A percentile compares a stretch with the other conserved stretches of the same genome.
Conservation (phyloP, 1,140 invertebrate genomes). For the Ceratina japonica region DNA sequence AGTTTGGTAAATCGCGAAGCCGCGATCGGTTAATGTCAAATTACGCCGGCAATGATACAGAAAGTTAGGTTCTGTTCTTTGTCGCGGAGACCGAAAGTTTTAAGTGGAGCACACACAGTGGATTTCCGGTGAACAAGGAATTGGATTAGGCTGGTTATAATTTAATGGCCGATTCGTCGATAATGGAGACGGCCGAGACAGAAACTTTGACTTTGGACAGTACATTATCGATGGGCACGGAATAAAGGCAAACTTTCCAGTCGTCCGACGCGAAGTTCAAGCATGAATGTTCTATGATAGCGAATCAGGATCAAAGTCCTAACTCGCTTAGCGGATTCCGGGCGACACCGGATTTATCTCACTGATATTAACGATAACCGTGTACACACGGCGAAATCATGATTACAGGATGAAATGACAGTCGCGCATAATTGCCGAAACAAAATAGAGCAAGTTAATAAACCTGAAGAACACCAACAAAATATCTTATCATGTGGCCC, state of each 20-base stretch:
- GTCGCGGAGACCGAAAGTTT: not conserved
- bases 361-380: no score
- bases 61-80: no score
- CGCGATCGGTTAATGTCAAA: no score
- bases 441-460: no score
- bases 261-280: not conserved
- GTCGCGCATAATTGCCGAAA: no score
- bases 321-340: not conserved
- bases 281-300: not conserved
- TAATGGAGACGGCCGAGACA: not conserved
- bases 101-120: not conserved
- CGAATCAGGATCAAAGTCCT: not conserved
- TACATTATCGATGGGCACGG: not conserved
- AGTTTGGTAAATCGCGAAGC: no score
- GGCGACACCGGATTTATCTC: not conserved
- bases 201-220: not conserved
- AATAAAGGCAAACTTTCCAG: conserved; percentile 3
- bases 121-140: not conserved
- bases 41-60: no score
- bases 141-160: not conserved
- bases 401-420: no score
- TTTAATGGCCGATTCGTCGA: not conserved
- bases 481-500: no score
- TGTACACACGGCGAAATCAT: no score
- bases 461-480: no score